Evolutionary conservation across 2,113 vertebrate genomes (phyloP), one percentile per base, ranked within the genome.

Genomic region (Varanus salvator): DNA sequence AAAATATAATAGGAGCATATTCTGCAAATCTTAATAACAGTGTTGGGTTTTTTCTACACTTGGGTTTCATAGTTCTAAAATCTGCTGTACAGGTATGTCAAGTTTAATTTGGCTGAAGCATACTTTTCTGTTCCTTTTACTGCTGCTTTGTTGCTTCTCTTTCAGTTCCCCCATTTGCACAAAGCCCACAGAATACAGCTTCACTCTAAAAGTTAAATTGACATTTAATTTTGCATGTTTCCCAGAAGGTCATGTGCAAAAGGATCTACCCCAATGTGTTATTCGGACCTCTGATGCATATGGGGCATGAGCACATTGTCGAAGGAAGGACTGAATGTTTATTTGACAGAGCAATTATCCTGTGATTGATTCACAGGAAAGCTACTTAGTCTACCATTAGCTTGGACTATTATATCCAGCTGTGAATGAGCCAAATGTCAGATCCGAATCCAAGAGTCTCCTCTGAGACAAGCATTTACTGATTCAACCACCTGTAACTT

Each of bases 331-430:
- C 88, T 82, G 87, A 92, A 92, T 90, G 87, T 95, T 96, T 94
- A 90, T 87, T 75, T 90, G 95, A 93, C 93, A 93, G 57, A 25
- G 81, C 91, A 91, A 95, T 94, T 95, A 94, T 89, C 80, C 50
- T 71, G 89, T 94, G 93, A 95, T 93, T 93, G 93, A 96, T 94
- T 94, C 86, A 75, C 90, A 91, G 92, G 93, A 92, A 93, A 93
- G 88, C 90, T 92, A 87, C 87, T 94, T 96, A 94, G 93, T 94
- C 95, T 80, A 50, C 93, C 89, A 91, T 96, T 95, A 94, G 80
- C 82, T 66, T 87, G 34, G 84, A 78, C 93, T 95, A 95, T 92
- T 92, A 75, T 5, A 93, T 64, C 74, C 0, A 0, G 82, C 94
- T 90, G 92, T 76, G 83, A 90, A 48, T 48, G 64, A 85, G 91